Base-by-base conservation (phyloP, 2,797 vertebrate genomes). In the Gallinago stenura region DNA sequence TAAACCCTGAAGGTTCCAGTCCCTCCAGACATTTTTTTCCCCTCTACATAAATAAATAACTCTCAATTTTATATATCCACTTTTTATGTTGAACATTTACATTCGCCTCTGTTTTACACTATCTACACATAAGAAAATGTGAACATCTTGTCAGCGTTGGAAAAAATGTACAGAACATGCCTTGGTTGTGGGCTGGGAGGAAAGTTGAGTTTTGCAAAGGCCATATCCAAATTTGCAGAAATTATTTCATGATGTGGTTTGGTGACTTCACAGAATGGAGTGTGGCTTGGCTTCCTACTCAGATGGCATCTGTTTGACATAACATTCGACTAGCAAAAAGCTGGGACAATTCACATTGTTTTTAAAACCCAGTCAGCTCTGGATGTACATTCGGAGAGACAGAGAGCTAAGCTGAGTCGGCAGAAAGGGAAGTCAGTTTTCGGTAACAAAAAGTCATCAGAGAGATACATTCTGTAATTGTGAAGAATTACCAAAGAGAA, bases 1-100 rank as follows among this genome's bases (percentile, higher is more conserved):
- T 95, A 99, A 98, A 95, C 98, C 98, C 98, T 98, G 98, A 99
- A 98, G 98, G 98, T 98, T 98, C 97, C 96, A 97, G 89, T 97
- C 92, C 98, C 96, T 97, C 97, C 95, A 97, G 96, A 93, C 79
- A 64, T 68, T 81, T 96, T 86, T 86, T 97, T 97, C 25, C 97
- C 97, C 98, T 98, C 98, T 98, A 98, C 98, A 98, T 98, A 98
- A 98, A 99, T 99, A 99, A 99, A 99, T 99, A 99, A 97, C 98
- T 98, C 98, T 98, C 97, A 77, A 96, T 94, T 98, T 97, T 98
- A 97, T 96, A 98, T 97, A 98, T 96, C 98, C 97, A 97, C 97
- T 96, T 98, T 97, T 95, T 96, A 97, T 97, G 97, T 98, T 97
- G 98, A 98, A 98, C 98, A 97, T 98, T 97, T 97, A 98, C 98